These are phyloP conservation scores for Sylvietta virens DNA, from an alignment of 2,113 vertebrate species.

Conservation along the genomic window DNA sequence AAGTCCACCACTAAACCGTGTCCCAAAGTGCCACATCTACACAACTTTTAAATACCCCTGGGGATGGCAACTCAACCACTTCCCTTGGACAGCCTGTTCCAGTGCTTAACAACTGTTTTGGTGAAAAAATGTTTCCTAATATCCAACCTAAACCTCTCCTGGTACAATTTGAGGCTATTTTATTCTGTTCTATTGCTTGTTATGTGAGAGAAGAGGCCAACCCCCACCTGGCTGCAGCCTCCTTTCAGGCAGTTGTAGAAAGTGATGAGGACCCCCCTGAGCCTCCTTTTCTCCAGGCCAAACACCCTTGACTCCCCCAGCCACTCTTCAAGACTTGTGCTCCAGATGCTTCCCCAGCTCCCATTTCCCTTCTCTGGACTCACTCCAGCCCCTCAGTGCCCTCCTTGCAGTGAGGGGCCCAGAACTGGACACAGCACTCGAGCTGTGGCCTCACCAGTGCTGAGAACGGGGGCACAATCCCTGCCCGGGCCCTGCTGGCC, in stretches of 20 bases:
- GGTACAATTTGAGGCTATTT: background rate
- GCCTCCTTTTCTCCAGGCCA: background rate
- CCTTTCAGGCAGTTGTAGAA: background rate
- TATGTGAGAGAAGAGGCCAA: background rate
- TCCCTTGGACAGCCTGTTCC: background rate
- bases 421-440: background rate
- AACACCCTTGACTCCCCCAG: rapidly evolving
- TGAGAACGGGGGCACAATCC: background rate
- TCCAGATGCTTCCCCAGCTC: background rate
- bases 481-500: background rate
- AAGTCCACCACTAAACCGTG: background rate
- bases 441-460: background rate
- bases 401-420: background rate
- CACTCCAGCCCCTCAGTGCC: background rate
- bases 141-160: background rate
- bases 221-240: too few relatives aligned
- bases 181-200: background rate
- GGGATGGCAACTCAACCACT: background rate
- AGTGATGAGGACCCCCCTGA: background rate
- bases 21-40: background rate
- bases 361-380: background rate
- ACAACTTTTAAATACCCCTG: background rate
- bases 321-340: background rate
- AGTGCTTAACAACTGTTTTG: background rate
- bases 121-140: background rate